phyloP scores from a whole-genome alignment of 2,797 vertebrate genomes.

The Pipistrellus pygmaeus region DNA sequence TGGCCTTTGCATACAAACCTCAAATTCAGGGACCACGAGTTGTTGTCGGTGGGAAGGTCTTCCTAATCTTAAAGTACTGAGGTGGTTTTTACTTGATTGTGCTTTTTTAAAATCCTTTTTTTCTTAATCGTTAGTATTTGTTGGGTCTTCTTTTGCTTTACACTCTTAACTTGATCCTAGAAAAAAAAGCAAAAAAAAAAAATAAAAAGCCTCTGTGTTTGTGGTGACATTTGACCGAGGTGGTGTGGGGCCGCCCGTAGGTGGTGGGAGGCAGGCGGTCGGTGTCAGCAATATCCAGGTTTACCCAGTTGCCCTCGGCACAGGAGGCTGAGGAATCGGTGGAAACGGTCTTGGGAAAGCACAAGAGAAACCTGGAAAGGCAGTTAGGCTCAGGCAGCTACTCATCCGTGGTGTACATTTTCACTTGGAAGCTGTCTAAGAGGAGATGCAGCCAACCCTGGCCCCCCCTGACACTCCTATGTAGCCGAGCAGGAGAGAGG shows the following conservation, averaged over 20 bases:
- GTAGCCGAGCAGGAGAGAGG: constrained; percentile 30
- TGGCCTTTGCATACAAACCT: constrained; percentile 69
- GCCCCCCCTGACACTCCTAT: constrained; percentile 59
- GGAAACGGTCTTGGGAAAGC: constrained; percentile 78
- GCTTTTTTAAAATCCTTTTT: constrained; percentile 55
- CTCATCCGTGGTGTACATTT: constrained; percentile 53
- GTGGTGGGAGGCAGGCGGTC: constrained; percentile 42
- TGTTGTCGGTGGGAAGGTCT: constrained; percentile 40
- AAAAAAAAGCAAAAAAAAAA: not conserved
- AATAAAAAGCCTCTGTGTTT: constrained; percentile 79
- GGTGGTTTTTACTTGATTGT: constrained; percentile 51
- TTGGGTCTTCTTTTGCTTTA: constrained; percentile 75
- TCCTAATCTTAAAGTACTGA: constrained; percentile 64
- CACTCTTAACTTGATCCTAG: constrained; percentile 74
- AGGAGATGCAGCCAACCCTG: constrained; percentile 72
- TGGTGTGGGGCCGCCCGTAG: constrained; percentile 63
- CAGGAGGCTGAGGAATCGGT: constrained; percentile 59
- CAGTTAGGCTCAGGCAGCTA: constrained; percentile 82
- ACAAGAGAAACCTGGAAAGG: constrained; percentile 80
- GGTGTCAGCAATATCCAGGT: constrained; percentile 55
- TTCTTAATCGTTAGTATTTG: constrained; percentile 55
- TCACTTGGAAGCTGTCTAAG: constrained; percentile 78
- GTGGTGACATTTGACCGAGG: constrained; percentile 70
- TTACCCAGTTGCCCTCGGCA: constrained; percentile 63
- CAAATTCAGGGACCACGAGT: constrained; percentile 73